These are phyloP conservation scores for Drosophila suzukii DNA, from an alignment of 1,140 invertebrate species.

Conservation along the genomic window DNA sequence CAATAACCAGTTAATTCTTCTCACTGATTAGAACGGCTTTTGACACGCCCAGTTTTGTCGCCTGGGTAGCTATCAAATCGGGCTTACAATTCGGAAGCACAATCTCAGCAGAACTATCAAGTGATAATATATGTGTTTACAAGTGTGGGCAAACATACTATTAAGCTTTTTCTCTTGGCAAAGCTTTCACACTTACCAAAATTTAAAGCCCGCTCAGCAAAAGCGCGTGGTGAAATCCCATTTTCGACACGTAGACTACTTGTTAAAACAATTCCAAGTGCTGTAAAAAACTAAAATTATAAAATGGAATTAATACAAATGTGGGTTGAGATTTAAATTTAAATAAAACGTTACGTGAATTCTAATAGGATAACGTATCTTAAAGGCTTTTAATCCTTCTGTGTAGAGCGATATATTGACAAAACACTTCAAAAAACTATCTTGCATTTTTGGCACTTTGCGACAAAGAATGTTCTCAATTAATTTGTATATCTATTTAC, in stretches of 20 bases:
- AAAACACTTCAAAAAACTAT: too few relatives aligned
- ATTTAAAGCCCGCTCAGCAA: constrained; percentile 5
- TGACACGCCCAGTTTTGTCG: neutral
- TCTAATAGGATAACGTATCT: too few relatives aligned
- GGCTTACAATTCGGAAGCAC: constrained; percentile 8
- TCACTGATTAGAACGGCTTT: neutral
- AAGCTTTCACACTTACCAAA: constrained; percentile 25
- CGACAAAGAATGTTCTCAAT: too few relatives aligned
- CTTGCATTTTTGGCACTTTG: too few relatives aligned
- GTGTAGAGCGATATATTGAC: too few relatives aligned
- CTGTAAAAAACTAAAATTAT: too few relatives aligned
- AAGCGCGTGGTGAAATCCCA: neutral
- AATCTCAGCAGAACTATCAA: constrained; percentile 16
- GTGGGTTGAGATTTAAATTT: too few relatives aligned
- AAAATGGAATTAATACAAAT: too few relatives aligned
- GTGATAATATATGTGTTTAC: constrained; percentile 4
- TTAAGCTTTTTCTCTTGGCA: constrained; percentile 6
- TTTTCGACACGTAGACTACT: neutral
- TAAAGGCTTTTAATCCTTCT: too few relatives aligned
- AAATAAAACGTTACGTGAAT: too few relatives aligned
- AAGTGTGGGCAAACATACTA: neutral
- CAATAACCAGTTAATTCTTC: neutral
- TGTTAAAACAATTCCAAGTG: neutral
- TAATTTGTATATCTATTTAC: too few relatives aligned
- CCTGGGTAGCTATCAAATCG: neutral